These are phyloP conservation scores for Chitala chitala DNA, from an alignment of 2,113 vertebrate genomes.

Conservation along the genomic window DNA sequence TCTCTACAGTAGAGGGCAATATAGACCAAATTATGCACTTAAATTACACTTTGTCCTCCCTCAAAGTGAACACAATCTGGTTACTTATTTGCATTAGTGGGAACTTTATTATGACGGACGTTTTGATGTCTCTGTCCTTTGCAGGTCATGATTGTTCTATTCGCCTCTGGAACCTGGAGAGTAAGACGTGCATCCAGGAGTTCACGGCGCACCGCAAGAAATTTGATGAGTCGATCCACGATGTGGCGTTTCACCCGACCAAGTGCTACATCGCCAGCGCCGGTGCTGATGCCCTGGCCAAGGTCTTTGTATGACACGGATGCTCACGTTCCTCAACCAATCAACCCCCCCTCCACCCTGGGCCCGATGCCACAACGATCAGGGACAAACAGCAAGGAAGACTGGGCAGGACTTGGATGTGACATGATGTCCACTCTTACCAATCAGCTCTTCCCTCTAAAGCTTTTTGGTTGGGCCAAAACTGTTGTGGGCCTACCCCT, in stretches of 20 bases:
- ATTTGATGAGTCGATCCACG: conserved; percentile 93
- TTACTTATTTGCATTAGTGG: not conserved
- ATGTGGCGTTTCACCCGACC: conserved; percentile 95
- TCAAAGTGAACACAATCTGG: no score
- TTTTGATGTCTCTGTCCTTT: not conserved
- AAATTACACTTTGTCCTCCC: no score
- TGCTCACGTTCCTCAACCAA: not conserved
- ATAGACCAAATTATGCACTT: not conserved
- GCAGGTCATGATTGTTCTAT: conserved; percentile 98
- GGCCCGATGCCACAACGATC: conserved; percentile 61
- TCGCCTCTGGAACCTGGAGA: conserved; percentile 97
- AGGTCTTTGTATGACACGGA: conserved; percentile 95
- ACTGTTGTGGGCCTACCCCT: not conserved
- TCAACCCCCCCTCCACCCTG: conserved; percentile 52
- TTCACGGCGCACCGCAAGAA: conserved; percentile 98
- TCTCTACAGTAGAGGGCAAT: conserved; percentile 6
- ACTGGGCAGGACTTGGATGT: conserved; percentile 42
- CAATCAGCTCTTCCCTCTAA: conserved; percentile 31
- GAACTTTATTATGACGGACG: not conserved
- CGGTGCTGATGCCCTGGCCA: conserved; percentile 94
- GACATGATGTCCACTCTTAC: conserved; percentile 44
- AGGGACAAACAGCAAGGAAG: conserved; percentile 53
- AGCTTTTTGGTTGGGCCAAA: conserved; percentile 31
- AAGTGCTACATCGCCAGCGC: conserved; percentile 98
- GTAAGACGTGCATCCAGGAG: conserved; percentile 98